A percentile compares a stretch with the other conserved stretches of the same genome.
Conservation (phyloP, 2,797 vertebrate species). For the Ammospiza maritima region DNA sequence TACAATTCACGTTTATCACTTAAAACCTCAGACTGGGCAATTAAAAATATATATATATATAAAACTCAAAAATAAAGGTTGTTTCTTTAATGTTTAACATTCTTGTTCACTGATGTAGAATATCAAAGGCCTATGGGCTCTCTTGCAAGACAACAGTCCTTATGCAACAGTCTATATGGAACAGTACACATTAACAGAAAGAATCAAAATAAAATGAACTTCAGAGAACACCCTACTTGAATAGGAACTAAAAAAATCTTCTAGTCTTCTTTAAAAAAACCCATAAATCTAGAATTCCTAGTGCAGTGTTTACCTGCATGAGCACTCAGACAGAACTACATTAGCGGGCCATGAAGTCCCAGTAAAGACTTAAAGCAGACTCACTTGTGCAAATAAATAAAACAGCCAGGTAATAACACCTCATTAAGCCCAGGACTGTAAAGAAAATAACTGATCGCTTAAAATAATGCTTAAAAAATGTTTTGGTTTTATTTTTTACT, state of each 20-base stretch:
- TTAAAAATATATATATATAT: slow-evolving; percentile 37
- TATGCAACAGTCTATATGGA: not conserved
- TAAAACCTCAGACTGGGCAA: not conserved
- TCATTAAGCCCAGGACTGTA: not conserved
- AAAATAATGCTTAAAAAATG: slow-evolving; percentile 4
- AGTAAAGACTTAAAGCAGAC: not conserved
- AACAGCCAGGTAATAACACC: not conserved
- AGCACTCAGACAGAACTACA: not conserved
- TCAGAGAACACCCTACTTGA: not conserved
- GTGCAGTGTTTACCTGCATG: not conserved
- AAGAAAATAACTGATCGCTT: not conserved
- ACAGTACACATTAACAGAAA: not conserved
- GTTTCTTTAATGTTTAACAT: slow-evolving; percentile 7
- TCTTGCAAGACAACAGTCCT: not conserved
- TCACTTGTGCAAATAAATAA: slow-evolving; percentile 47
- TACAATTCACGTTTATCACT: slow-evolving; percentile 3
- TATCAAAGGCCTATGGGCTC: not conserved
- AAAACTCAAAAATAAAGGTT: slow-evolving; percentile 41
- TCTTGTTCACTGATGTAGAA: not conserved
- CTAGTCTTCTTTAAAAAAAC: not conserved
- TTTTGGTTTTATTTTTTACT: not conserved
- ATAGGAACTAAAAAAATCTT: not conserved
- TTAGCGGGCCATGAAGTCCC: not conserved
- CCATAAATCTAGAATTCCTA: not conserved
- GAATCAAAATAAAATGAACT: not conserved